Base-by-base conservation (phyloP, 2,797 vertebrate species). In the Aplochiton taeniatus region DNA sequence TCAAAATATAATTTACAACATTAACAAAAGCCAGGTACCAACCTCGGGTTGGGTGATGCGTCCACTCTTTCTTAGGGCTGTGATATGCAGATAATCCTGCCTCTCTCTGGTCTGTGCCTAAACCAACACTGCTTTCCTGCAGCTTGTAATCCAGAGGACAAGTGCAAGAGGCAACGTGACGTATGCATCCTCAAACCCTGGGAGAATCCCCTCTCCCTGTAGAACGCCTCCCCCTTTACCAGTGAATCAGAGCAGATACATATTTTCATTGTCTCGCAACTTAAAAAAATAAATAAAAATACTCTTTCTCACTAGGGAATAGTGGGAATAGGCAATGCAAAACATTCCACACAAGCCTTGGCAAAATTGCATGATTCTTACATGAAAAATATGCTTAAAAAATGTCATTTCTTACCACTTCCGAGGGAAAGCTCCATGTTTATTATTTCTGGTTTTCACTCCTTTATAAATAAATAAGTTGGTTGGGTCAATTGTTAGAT, bases 171-270 rank as follows among this genome's bases (percentile, higher is more conserved):
- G 80, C 73, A 85, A 75, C 66, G 69, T 86, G 74, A 85, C 78
- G 73, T 83, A 74, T 80, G 76, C 75, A 77, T 84, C 86, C 78
- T 89, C 81, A 89, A 89, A 84, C 78, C 90, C 79, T 74, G 20
- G 61, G 87, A 90, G 91, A 87, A 75, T 83, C 73, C 64, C 51
- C 70, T 69, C 53, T 54, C 73, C 65, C 75, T 69, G 46, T 61
- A 83, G 59, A 63, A 77, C 72, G 75, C 88, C 90, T 89, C 88
- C 89, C 86, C 77, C 76, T 78, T 87, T 85, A 90, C 90, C 88
- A 88, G 87, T 78, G 85, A 85, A 88, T 87, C 84, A 87, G 84
- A 85, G 85, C 87, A 82, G 62, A 88, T 89, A 31, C 53, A 89
- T 88, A 83, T 69, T 64, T 65, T 77, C 63, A 78, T 60, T 74